A percentile compares a stretch with the other conserved stretches of the same genome.
Evolutionary conservation across 2,797 vertebrate species (phyloP).

Genomic region (Myioborus miniatus): DNA sequence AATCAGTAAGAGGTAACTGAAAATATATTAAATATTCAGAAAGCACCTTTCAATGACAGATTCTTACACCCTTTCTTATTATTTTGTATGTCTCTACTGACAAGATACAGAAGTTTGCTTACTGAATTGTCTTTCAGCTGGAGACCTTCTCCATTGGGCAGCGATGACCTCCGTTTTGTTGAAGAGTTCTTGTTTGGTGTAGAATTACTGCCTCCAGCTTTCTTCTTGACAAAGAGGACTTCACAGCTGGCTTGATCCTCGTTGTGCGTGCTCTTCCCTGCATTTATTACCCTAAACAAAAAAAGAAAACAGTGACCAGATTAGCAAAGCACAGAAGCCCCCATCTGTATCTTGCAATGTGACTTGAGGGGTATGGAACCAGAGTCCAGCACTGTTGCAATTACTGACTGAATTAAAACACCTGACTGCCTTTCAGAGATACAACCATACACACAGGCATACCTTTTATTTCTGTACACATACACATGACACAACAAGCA

Average conservation of each 20-base stretch:
- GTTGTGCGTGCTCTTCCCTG: constrained; percentile 94
- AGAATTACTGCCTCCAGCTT: constrained; percentile 76
- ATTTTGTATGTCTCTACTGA: neutral
- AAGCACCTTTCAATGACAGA: neutral
- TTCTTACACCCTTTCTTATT: neutral
- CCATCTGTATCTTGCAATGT: neutral
- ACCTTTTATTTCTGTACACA: neutral
- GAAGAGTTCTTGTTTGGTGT: constrained; percentile 83
- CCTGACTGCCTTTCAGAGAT: neutral
- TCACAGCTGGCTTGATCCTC: constrained; percentile 98
- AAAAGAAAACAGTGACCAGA: neutral
- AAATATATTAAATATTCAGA: neutral
- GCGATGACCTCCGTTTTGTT: constrained; percentile 86
- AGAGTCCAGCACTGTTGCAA: neutral
- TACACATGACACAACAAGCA: neutral
- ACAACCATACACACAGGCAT: neutral
- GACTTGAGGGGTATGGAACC: neutral
- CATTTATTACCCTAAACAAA: constrained; percentile 91
- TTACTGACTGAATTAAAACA: neutral
- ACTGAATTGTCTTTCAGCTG: constrained; percentile 84
- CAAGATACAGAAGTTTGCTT: constrained; percentile 50
- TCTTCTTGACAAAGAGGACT: constrained; percentile 89
- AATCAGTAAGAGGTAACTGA: neutral
- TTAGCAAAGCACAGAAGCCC: neutral
- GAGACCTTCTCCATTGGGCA: constrained; percentile 90